A percentile compares a stretch with the other conserved stretches of the same genome.
Conservation (phyloP, 1,140 invertebrate genomes). For the Pentalonia nigronervosa region DNA sequence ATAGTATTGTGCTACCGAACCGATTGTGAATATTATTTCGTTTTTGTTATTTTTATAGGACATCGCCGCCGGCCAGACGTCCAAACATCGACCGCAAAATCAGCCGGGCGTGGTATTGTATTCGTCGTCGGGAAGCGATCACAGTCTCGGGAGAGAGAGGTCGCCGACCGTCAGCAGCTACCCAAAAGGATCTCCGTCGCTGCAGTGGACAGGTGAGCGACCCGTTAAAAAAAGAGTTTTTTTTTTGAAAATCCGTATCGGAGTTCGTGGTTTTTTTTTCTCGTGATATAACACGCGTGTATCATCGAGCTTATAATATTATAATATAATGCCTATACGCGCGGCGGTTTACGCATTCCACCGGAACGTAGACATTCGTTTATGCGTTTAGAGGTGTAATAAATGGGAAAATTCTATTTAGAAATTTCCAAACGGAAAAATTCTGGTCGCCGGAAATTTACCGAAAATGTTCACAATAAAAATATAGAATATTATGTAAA, state of each 20-base stretch:
- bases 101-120: not conserved
- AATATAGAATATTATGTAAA: too few species aligned
- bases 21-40: too few species aligned
- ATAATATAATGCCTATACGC: not conserved
- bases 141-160: constrained; percentile 29
- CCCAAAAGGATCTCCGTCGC: constrained; percentile 48
- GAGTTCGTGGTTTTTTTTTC: not conserved
- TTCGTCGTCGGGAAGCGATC: constrained; percentile 51
- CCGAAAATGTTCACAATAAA: too few species aligned
- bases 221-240: not conserved
- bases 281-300: too few species aligned
- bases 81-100: not conserved
- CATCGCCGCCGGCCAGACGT: not conserved
- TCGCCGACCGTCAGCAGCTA: constrained; percentile 36
- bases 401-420: too few species aligned
- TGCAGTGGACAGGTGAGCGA: not conserved
- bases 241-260: not conserved
- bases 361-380: too few species aligned
- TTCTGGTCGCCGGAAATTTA: too few species aligned
- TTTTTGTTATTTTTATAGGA: not conserved
- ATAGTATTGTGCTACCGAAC: too few species aligned
- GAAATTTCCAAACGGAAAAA: too few species aligned
- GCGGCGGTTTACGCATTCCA: too few species aligned
- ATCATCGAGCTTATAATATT: not conserved
- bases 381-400: too few species aligned